Evolutionary conservation across 2,888 invertebrate genomes (phyloP).

Genomic region (Limnephilus lunatus): DNA sequence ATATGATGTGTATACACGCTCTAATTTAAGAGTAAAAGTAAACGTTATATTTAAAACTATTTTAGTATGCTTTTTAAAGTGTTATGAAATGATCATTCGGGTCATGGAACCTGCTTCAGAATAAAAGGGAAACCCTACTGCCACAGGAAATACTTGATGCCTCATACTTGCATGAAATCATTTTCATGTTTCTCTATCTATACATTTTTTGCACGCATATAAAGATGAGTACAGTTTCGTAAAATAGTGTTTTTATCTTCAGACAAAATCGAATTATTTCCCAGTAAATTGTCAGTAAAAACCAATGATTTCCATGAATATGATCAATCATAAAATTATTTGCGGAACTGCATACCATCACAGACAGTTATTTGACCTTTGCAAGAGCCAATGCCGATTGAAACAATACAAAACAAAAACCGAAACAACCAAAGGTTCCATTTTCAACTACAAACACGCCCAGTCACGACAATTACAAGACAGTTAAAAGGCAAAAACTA

Average conservation of each 20-base stretch:
- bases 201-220: no score
- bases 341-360: constrained; percentile 2
- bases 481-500: neutral
- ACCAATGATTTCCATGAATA: neutral
- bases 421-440: constrained; percentile 29
- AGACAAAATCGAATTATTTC: neutral
- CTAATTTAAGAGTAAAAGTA: no score
- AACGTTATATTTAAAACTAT: no score
- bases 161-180: no score
- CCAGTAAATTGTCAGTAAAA: neutral
- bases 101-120: no score
- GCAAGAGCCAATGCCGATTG: constrained; percentile 36
- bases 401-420: constrained; percentile 42
- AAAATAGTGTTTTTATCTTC: neutral
- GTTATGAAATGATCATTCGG: no score
- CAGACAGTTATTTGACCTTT: constrained; percentile 48
- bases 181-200: no score
- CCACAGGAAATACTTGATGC: no score
- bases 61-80: no score
- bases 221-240: neutral
- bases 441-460: constrained; percentile 18
- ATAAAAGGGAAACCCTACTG: no score
- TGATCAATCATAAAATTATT: neutral
- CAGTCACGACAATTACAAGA: constrained; percentile 18
- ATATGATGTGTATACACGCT: no score